A percentile compares a stretch with the other conserved stretches of the same genome.
Conservation (phyloP, 2,888 invertebrate species). For the Caenorhabditis imperialis region DNA sequence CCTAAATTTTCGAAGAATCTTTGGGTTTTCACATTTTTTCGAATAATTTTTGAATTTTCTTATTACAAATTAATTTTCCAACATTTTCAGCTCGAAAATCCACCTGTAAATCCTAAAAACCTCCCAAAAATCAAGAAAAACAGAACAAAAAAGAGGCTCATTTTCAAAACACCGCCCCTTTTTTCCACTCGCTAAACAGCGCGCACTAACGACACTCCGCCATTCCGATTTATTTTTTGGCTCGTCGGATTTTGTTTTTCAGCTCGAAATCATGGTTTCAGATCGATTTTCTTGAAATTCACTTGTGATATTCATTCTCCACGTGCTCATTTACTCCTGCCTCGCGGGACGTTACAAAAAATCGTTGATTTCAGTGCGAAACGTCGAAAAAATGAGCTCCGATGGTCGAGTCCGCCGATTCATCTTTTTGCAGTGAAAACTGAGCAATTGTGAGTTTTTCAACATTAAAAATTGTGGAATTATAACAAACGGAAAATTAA, state of each 20-base stretch:
- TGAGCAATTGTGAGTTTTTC: slow-evolving; percentile 9
- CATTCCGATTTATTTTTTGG: slow-evolving; percentile 1
- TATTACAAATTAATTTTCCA: no score
- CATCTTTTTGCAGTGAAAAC: slow-evolving; percentile 11
- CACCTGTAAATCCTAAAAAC: no score
- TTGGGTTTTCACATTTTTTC: no score
- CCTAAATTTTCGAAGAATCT: neutral
- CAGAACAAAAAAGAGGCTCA: no score
- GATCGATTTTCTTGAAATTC: slow-evolving; percentile 1
- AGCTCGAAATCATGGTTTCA: neutral
- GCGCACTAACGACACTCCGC: slow-evolving; percentile 43
- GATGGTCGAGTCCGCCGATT: slow-evolving; percentile 23
- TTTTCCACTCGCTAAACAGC: slow-evolving; percentile 15
- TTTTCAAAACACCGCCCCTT: slow-evolving; percentile 12
- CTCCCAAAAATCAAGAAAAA: no score
- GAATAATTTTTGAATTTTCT: no score
- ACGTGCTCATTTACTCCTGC: neutral
- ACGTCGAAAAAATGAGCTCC: slow-evolving; percentile 29
- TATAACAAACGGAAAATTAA: neutral
- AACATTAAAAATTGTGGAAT: neutral
- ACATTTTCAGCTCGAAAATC: no score
- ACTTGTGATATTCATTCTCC: neutral
- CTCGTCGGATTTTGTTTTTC: slow-evolving; percentile 6
- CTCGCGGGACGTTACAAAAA: no score
- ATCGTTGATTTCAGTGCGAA: no score